A percentile compares a stretch with the other conserved stretches of the same genome.
These are phyloP conservation scores for Triplophysa yarkandensis DNA, from an alignment of 2,797 vertebrate genomes.

Conservation along the genomic window DNA sequence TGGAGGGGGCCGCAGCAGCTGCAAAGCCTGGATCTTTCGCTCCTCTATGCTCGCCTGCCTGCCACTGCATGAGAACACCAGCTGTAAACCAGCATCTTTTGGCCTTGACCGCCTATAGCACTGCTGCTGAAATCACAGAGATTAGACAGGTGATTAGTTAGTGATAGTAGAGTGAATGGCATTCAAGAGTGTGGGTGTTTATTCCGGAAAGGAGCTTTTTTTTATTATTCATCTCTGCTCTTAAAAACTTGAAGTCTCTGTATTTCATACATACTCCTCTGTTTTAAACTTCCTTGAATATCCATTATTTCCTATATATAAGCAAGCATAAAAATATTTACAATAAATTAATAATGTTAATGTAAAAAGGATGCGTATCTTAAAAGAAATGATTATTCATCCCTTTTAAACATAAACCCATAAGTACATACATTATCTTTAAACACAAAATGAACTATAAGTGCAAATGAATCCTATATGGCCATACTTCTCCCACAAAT, in stretches of 20 bases:
- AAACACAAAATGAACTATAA: background rate
- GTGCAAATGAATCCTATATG: background rate
- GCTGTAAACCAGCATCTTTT: constrained; percentile 35
- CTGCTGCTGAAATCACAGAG: constrained; percentile 38
- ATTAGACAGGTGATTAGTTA: constrained; percentile 39
- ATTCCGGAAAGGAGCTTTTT: too few species aligned
- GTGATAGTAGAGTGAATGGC: constrained; percentile 4
- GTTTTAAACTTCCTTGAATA: too few species aligned
- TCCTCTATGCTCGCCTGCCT: constrained; percentile 39
- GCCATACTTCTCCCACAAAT: constrained; percentile 57
- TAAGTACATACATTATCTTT: too few species aligned
- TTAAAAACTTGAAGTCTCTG: too few species aligned
- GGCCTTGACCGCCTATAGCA: constrained; percentile 16
- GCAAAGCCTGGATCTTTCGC: constrained; percentile 25
- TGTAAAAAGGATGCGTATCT: too few species aligned
- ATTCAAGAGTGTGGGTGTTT: background rate
- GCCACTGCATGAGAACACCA: constrained; percentile 38
- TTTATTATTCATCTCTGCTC: too few species aligned
- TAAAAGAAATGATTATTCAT: too few species aligned
- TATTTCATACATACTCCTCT: too few species aligned
- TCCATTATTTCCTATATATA: too few species aligned
- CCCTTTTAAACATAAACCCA: too few species aligned
- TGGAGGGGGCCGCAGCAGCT: constrained; percentile 43
- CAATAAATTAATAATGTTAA: too few species aligned
- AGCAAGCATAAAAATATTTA: too few species aligned